Conservation (phyloP, 2,888 invertebrate species). For the Silvanus unidentatus region DNA sequence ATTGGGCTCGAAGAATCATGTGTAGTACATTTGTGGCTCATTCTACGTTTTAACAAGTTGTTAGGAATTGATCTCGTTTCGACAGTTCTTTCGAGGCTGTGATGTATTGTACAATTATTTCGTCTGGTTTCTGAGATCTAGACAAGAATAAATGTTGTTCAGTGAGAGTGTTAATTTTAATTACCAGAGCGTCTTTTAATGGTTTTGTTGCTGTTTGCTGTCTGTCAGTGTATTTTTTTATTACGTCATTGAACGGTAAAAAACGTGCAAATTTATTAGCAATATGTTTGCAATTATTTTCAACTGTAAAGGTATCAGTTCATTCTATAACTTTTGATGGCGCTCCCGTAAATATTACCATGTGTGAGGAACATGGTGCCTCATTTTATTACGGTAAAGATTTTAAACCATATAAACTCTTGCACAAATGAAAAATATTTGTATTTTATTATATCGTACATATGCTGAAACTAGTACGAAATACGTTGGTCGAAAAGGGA, state of each 20-base stretch:
- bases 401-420: background rate
- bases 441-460: background rate
- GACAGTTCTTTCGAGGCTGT: background rate
- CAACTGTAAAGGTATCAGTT: background rate
- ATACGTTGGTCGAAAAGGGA: background rate
- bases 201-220: background rate
- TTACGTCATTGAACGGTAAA: background rate
- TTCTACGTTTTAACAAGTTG: background rate
- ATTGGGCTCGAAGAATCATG: background rate
- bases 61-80: background rate
- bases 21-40: background rate
- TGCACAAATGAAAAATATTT: background rate
- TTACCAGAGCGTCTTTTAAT: background rate
- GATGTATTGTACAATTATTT: background rate
- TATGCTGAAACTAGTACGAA: background rate
- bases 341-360: background rate
- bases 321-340: background rate
- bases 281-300: background rate
- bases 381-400: background rate
- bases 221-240: conserved; percentile 1
- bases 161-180: conserved; percentile 8
- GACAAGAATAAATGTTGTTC: conserved; percentile 7
- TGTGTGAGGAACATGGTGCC: background rate
- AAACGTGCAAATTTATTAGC: background rate
- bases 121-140: too few relatives aligned